Percentiles rank a stretch among this genome's conserved stretches.
Conservation (phyloP, 1,140 invertebrate species). For the Caenorhabditis remanei region DNA sequence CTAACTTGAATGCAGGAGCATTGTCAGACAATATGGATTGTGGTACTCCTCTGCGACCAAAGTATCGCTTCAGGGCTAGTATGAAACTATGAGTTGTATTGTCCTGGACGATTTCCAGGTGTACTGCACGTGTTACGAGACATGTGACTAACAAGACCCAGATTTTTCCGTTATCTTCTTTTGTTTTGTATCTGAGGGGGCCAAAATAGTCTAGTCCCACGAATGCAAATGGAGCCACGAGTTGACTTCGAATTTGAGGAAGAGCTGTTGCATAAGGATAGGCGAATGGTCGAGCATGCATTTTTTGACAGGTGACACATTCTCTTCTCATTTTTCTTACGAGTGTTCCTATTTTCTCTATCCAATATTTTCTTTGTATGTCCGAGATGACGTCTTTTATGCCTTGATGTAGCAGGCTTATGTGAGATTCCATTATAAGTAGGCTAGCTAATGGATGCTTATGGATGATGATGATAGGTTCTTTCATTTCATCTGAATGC, state of each 20-base stretch:
- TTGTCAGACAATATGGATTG: slow-evolving; percentile 10
- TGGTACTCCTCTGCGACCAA: slow-evolving; percentile 51
- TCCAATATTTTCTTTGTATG: no score
- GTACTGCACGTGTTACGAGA: slow-evolving; percentile 10
- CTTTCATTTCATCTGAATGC: neutral
- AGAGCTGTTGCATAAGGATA: neutral
- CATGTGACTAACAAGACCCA: slow-evolving; percentile 15
- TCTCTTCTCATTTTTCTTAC: no score
- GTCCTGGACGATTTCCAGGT: slow-evolving; percentile 23
- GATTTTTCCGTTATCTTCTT: neutral
- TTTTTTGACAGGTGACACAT: neutral
- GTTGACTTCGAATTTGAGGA: neutral
- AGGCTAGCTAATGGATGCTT: neutral
- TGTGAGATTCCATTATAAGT: neutral
- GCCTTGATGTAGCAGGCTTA: neutral
- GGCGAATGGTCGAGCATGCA: neutral
- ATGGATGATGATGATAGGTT: neutral
- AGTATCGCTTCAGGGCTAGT: neutral
- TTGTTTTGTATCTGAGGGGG: neutral
- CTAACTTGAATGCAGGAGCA: slow-evolving; percentile 18
- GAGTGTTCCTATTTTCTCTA: no score
- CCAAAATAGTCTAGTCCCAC: slow-evolving; percentile 44
- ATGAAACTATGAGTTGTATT: neutral
- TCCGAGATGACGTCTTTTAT: no score
- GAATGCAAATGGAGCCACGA: neutral